Conservation (phyloP, 2,888 invertebrate species). For the Koerneria pararmatus region DNA sequence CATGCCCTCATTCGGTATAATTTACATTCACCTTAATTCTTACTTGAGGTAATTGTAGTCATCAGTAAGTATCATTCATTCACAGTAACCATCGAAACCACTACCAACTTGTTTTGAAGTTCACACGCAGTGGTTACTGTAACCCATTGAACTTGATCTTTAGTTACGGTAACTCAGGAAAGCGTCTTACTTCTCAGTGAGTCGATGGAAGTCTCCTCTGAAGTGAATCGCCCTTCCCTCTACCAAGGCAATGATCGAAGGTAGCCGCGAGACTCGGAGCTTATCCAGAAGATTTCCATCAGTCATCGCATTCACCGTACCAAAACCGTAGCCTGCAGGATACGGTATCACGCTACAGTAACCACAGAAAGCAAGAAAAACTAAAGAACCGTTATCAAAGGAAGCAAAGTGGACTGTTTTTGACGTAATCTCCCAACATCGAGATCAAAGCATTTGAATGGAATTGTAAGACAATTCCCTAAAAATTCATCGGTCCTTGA, state of each 20-base stretch:
- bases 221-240: constrained; percentile 61
- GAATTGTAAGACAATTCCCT: no score
- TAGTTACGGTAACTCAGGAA: neutral
- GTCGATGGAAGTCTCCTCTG: constrained; percentile 29
- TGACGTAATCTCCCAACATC: no score
- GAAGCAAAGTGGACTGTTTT: neutral
- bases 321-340: constrained; percentile 62
- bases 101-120: no score
- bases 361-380: constrained; percentile 5
- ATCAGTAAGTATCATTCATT: no score
- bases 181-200: constrained; percentile 43
- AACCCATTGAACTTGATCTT: neutral
- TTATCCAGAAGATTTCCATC: constrained; percentile 60
- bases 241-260: constrained; percentile 61
- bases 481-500: no score
- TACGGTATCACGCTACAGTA: no score
- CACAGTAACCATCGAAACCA: no score
- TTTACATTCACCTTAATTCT: no score
- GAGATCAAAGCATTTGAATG: no score
- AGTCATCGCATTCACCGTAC: constrained; percentile 61
- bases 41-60: no score
- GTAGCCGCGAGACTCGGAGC: constrained; percentile 60
- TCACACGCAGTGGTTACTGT: no score
- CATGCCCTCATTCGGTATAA: no score
- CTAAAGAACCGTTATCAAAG: neutral